phyloP scores from a whole-genome alignment of 2,113 vertebrate species.

The Tonatia bakeri region DNA sequence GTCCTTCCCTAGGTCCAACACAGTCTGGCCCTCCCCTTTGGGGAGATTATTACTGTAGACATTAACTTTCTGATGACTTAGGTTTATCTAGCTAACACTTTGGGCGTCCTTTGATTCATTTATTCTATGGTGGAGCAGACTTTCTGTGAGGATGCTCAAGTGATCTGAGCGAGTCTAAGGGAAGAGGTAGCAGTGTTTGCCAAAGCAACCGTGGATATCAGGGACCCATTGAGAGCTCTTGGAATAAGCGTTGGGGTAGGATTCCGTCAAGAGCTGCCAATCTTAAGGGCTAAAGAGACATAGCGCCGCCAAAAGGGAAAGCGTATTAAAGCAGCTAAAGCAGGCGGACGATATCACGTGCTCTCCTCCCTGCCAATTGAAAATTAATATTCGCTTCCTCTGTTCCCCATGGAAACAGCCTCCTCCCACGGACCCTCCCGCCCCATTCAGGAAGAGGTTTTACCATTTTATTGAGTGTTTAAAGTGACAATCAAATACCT shows the following conservation, averaged over 20 bases:
- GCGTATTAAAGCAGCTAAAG: not conserved
- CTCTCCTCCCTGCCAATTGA: conserved; percentile 33
- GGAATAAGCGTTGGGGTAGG: not conserved
- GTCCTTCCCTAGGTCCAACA: not conserved
- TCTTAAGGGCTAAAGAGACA: not conserved
- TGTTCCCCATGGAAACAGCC: conserved; percentile 72
- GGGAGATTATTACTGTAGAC: not conserved
- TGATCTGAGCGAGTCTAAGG: not conserved
- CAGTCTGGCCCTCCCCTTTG: not conserved
- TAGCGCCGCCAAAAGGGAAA: conserved; percentile 52
- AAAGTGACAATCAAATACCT: conserved; percentile 53
- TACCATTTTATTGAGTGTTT: conserved; percentile 46
- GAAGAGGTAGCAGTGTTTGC: not conserved
- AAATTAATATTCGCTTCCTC: conserved; percentile 52
- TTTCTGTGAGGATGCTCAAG: not conserved
- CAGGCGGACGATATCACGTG: not conserved
- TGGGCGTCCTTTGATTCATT: not conserved
- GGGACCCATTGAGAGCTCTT: not conserved
- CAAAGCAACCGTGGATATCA: not conserved
- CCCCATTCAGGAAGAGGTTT: not conserved
- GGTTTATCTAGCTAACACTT: not conserved
- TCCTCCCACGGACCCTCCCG: not conserved
- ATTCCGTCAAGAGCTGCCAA: accelerated
- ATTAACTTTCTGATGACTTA: not conserved
- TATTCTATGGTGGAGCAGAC: not conserved